Evolutionary conservation across 2,888 invertebrate genomes (phyloP), one percentile per base, ranked within the genome.

Genomic region (Tenthredo distinguenda): DNA sequence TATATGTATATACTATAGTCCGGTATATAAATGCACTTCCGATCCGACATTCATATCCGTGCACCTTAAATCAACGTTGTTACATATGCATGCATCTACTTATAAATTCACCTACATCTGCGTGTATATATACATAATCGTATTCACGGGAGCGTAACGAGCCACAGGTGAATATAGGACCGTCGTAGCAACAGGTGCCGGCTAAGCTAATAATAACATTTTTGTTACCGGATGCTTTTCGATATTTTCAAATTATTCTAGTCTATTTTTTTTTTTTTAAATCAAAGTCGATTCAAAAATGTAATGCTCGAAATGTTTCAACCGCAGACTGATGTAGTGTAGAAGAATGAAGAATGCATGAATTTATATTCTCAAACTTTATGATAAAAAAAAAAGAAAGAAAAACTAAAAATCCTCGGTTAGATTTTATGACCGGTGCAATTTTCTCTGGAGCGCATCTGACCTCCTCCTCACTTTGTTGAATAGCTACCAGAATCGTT

Each of bases 41-140:
- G 47, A 77, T 77, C n/a, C 55, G 21, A 76, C 76, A 76, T 55
- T 47, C 76, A 76, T 62, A 62, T 62, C 62, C 62, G 62, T 62
- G 26, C 62, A 21, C 62, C 71, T 71, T 37, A 37, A 71, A 71
- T 71, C 71, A 71, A 71, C 71, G 72, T 40, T 7, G 18, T 74
- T 43, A 43, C 43, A 71, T 37, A 74, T 50, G 47, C 26, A 77
- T 74, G 72, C 37, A 18, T 37, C 31, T 68, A 68, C 34, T 34
- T 68, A 68, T 68, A 68, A 34, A 34, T 68, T 34, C 68, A 68
- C 34, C 15, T 68, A 68, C 34, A 34, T 68, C 31, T 68, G 31
- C 68, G 68, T 68, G 15, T 68, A 31, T 68, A 34, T 34, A 21
- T 12, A 68, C 34, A 34, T 55, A 26, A 55, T 77, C 77, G 50